Conservation (phyloP, 2,797 vertebrate genomes). For the Picus viridis region DNA sequence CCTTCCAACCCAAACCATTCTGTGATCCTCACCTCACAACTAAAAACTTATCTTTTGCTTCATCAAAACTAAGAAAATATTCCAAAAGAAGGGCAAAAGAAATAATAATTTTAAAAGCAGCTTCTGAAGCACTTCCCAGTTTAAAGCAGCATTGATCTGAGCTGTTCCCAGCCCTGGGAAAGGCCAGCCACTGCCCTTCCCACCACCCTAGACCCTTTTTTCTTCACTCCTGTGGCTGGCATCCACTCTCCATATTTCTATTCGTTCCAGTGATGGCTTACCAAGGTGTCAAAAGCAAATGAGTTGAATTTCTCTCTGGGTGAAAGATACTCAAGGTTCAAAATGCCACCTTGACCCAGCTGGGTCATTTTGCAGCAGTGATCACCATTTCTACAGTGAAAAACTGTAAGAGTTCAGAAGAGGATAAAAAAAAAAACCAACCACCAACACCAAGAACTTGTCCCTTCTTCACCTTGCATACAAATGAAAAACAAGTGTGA, state of each 20-base stretch:
- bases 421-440: neutral
- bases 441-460: neutral
- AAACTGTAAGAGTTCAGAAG: neutral
- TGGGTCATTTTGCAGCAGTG: constrained; percentile 34
- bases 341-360: constrained; percentile 22
- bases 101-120: neutral
- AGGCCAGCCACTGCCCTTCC: too few relatives aligned
- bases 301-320: neutral
- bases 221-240: neutral
- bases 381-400: neutral
- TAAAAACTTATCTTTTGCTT: neutral
- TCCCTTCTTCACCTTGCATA: constrained; percentile 44
- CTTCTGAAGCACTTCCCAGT: neutral
- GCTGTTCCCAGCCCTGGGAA: too few relatives aligned
- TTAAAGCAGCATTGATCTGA: neutral
- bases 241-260: neutral
- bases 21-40: neutral
- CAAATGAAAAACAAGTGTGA: constrained; percentile 39
- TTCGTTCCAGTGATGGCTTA: constrained; percentile 4
- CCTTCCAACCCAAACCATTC: too few relatives aligned
- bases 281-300: constrained; percentile 35
- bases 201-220: too few relatives aligned
- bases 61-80: neutral
- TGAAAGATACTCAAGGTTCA: constrained; percentile 16
- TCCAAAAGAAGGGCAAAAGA: neutral